phyloP scores from a whole-genome alignment of 2,888 invertebrate genomes.

The Diadegma fenestrale region DNA sequence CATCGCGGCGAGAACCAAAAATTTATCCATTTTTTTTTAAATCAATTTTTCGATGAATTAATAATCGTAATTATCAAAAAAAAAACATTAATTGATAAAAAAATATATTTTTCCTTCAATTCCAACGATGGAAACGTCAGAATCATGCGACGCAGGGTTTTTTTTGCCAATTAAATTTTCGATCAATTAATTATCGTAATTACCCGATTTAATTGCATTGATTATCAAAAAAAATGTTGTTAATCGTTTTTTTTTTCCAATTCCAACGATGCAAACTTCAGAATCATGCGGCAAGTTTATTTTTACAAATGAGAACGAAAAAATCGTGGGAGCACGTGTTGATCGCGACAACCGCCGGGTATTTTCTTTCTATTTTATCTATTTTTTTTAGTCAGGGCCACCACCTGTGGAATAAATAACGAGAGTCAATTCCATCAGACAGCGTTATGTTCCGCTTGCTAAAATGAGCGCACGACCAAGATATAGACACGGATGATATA shows the following conservation, averaged over 20 bases:
- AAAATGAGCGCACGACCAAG: slow-evolving; percentile 60
- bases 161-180: too few relatives aligned
- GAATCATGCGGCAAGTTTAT: too few relatives aligned
- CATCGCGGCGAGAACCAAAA: neutral
- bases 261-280: too few relatives aligned
- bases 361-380: slow-evolving; percentile 38
- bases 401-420: slow-evolving; percentile 78
- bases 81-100: too few relatives aligned
- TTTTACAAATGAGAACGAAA: too few relatives aligned
- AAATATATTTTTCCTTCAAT: too few relatives aligned
- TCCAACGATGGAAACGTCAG: too few relatives aligned
- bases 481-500: slow-evolving; percentile 55
- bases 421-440: slow-evolving; percentile 70
- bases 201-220: too few relatives aligned
- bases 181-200: too few relatives aligned
- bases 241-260: too few relatives aligned
- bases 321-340: neutral
- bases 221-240: neutral
- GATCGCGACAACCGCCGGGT: slow-evolving; percentile 36
- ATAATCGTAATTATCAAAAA: neutral
- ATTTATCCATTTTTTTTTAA: neutral
- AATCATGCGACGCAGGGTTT: too few relatives aligned
- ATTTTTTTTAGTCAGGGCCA: slow-evolving; percentile 61
- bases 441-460: slow-evolving; percentile 54
- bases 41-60: too few relatives aligned